Evolutionary conservation across 2,888 invertebrate genomes (phyloP), one percentile per base, ranked within the genome.

Genomic region (Molanna angustata): DNA sequence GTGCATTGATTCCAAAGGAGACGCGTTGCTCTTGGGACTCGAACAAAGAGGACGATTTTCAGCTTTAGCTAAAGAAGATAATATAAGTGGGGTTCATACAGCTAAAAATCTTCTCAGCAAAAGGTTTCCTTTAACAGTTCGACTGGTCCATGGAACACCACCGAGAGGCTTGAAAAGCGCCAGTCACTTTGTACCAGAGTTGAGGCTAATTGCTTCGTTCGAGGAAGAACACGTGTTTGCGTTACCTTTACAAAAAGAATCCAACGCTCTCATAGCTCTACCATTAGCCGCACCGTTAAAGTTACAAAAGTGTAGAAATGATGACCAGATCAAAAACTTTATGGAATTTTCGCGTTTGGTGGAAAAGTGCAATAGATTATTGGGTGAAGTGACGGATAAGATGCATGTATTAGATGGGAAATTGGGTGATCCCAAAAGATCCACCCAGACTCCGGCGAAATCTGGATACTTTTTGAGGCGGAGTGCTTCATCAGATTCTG

Each of bases 71-170:
- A 86, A 91, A 65, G 91, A 93, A 70, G 93, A 93, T 65, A 94
- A 93, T 73, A 94, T 96, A 60, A 91, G 93, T 67, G 95, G 95
- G 17, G 95, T 95, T 14, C 95, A 96, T 70, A 90, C 90, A 59
- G 91, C 94, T 13, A 85, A 88, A 66, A 94, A 92, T 64, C 77
- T 96, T 60, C 74, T 95, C 50, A 85, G 88, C 60, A 96, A 95
- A 71, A 81, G 95, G 60, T 80, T 96, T 74, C 96, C 96, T 20
- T 80, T 96, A 60, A 94, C 94, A 60, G 94, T 96, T 13, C 82
- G 94, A 65, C 78, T 95, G 64, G 94, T 95, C 3, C 91, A 94
- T 66, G 95, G 95, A 21, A 88, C 89, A 46, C 86, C 90, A 32
- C 94, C 94, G 1, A 79, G 90, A 67, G 90, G 90, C 0, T 72